A percentile compares a stretch with the other conserved stretches of the same genome.
phyloP scores from a whole-genome alignment of 2,888 invertebrate species.

The Lamellibrachia satsuma region DNA sequence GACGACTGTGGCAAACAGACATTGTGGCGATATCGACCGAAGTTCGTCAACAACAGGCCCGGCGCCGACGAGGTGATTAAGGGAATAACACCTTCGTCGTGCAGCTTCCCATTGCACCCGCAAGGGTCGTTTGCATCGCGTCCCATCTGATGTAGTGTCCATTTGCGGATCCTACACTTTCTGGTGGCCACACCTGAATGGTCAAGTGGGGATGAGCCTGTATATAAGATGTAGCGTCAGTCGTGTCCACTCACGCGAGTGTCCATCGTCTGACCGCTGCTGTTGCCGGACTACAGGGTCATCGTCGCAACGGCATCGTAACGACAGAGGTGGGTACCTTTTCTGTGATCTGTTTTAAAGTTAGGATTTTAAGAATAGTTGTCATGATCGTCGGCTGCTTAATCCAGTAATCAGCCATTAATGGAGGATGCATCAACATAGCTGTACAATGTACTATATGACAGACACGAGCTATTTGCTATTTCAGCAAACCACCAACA shows the following conservation, averaged over 20 bases:
- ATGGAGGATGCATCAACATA: too few relatives aligned
- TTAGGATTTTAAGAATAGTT: too few relatives aligned
- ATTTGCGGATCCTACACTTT: background rate
- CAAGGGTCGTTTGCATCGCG: background rate
- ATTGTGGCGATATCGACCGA: background rate
- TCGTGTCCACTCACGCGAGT: background rate
- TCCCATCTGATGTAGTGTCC: background rate
- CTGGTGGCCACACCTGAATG: background rate
- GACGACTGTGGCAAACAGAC: background rate
- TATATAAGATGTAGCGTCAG: background rate
- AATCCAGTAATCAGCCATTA: too few relatives aligned
- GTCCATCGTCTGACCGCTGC: background rate
- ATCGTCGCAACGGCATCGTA: background rate
- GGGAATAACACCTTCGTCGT: background rate
- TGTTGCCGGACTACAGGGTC: background rate
- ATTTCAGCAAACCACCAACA: background rate
- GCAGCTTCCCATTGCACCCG: background rate
- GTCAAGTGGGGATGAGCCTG: background rate
- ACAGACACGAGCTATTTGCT: too few relatives aligned
- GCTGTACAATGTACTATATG: too few relatives aligned
- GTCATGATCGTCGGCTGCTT: too few relatives aligned
- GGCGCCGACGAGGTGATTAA: background rate
- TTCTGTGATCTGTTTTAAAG: background rate
- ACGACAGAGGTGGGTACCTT: background rate
- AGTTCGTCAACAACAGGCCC: background rate